Base-by-base conservation (phyloP, 2,888 invertebrate genomes). In the Sarcophaga variegata region DNA sequence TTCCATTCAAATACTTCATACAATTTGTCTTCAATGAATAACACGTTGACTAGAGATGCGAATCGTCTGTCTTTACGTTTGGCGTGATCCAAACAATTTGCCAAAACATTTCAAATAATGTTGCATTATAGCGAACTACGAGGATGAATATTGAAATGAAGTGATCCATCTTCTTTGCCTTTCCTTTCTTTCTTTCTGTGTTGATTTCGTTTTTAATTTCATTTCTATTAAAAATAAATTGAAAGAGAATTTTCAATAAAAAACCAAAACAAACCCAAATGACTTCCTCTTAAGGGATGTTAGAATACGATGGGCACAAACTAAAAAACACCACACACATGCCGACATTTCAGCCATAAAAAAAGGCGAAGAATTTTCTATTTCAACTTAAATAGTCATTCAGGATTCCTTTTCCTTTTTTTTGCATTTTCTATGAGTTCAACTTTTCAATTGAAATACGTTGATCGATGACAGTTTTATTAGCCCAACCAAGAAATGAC, bases 401-500 rank as follows among this genome's bases (percentile, higher is more conserved):
- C 37, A 37, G 37, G 8, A 10, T 10, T 37, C 37, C 37, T 37
- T 37, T 37, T 37, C 37, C 6, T 5, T 37, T 37, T 37, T 37
- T 37, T 37, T 37, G 37, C 37, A 37, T 37, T 37, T 37, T 37
- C 37, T 10, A 37, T 37, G 37, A 37, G 54, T 60, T 25, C 47
- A 20, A 20, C 20, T 20, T 20, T 72, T 83, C 10, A n/a, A 78
- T 81, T 69, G 49, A 76, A 62, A 62, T 70, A 76, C 17, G 62
- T 83, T 92, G 92, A 92, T 92, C 92, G 92, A 92, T 92, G 91
- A 91, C 91, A 89, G 89, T 91, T 91, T 90, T 90, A 91, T 92
- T 91, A 91, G 78, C 70, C 71, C 64, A 8, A 62, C 22, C 64
- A 76, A 86, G 80, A 83, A 83, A 83, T 80, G 67, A 54, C 11